Conservation (phyloP, 2,113 vertebrate genomes). For the Anser brachyrhynchus region DNA sequence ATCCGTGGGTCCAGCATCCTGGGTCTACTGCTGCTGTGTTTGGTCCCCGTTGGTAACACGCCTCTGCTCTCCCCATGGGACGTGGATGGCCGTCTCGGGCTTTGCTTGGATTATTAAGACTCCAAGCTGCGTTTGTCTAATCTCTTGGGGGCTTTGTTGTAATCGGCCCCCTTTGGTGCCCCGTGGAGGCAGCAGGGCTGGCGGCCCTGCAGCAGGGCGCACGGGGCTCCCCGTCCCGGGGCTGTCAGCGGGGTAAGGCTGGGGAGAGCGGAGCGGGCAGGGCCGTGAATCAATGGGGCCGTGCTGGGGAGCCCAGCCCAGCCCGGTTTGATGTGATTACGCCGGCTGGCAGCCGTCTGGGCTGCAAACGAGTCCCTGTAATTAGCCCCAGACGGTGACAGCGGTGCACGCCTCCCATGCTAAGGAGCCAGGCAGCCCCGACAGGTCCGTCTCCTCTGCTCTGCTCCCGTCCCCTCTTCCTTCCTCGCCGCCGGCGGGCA, state of each 20-base stretch:
- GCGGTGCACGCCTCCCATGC: conserved; percentile 8
- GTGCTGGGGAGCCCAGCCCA: background rate
- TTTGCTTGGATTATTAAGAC: background rate
- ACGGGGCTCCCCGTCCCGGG: background rate
- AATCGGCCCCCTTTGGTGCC: background rate
- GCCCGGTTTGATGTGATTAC: conserved; percentile 38
- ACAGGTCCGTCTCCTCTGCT: conserved; percentile 45
- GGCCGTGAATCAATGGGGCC: background rate
- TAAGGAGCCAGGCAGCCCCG: conserved; percentile 50
- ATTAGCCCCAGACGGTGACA: conserved; percentile 67
- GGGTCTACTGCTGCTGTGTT: background rate
- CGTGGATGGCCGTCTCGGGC: background rate
- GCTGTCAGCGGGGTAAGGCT: background rate
- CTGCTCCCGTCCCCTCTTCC: background rate
- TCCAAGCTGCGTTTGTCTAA: background rate
- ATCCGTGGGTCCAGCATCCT: fast-evolving
- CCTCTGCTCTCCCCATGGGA: fast-evolving
- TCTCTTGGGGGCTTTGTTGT: background rate
- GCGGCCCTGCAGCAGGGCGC: background rate
- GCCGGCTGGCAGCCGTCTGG: conserved; percentile 32
- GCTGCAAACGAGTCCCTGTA: conserved; percentile 48
- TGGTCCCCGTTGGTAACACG: fast-evolving
- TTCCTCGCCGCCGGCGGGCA: background rate
- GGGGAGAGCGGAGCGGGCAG: background rate
- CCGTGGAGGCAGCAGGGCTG: background rate